A percentile compares a stretch with the other conserved stretches of the same genome.
Conservation (phyloP, 2,888 invertebrate species). For the Bombyx huttoni region DNA sequence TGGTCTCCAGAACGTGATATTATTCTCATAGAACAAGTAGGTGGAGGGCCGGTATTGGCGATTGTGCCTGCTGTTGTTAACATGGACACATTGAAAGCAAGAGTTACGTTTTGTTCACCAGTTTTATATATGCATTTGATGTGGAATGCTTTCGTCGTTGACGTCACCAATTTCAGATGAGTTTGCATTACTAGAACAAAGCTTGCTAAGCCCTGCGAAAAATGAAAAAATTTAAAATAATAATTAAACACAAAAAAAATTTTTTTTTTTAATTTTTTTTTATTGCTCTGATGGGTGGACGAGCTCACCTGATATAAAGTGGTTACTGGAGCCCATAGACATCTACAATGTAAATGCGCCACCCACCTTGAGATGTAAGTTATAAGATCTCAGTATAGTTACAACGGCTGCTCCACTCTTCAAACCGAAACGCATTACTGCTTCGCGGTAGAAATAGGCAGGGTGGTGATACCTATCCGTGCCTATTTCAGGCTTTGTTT, state of each 20-base stretch:
- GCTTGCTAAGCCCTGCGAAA: constrained; percentile 85
- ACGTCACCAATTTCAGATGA: constrained; percentile 95
- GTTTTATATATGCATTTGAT: constrained; percentile 96
- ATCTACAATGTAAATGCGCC: no score
- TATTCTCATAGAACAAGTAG: constrained; percentile 92
- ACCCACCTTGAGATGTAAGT: no score
- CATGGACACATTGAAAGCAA: constrained; percentile 96
- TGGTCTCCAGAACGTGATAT: constrained; percentile 89
- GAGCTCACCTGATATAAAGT: no score
- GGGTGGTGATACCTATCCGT: no score
- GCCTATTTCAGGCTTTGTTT: no score
- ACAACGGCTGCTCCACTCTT: no score
- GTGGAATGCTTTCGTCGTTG: constrained; percentile 95
- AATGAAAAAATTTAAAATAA: constrained; percentile 4
- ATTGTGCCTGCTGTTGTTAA: constrained; percentile 95
- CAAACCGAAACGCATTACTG: no score
- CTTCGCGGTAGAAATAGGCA: no score
- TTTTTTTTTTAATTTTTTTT: neutral
- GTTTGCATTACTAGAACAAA: constrained; percentile 96
- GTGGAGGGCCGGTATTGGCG: constrained; percentile 94
- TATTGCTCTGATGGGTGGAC: no score
- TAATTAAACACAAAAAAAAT: neutral
- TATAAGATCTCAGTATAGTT: no score
- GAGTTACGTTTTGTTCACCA: constrained; percentile 91
- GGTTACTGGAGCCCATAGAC: no score